Conservation (phyloP, 1,140 invertebrate species). For the Chionoecetes opilio region DNA sequence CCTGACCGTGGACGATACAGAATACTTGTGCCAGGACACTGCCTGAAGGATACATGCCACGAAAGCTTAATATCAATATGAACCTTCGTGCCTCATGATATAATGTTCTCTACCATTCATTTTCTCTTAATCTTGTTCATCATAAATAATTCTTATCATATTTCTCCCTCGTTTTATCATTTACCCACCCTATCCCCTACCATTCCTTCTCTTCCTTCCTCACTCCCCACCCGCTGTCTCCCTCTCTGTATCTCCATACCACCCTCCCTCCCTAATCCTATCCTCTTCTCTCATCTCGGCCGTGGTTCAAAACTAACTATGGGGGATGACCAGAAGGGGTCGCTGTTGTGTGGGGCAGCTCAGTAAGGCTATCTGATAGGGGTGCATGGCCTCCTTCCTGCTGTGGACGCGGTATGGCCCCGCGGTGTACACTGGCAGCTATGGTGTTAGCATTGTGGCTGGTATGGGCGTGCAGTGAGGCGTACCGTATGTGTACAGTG, state of each 20-base stretch:
- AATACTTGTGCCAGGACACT: too few relatives aligned
- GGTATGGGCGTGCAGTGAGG: conserved; percentile 13
- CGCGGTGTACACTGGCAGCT: conserved; percentile 2
- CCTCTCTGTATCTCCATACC: conserved; percentile 37
- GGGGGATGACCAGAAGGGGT: conserved; percentile 14
- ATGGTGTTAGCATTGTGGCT: conserved; percentile 9
- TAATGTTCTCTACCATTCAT: conserved; percentile 20
- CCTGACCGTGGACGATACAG: too few relatives aligned
- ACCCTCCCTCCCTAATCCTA: not conserved
- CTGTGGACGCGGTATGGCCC: not conserved
- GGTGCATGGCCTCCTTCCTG: conserved; percentile 13
- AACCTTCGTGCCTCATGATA: not conserved
- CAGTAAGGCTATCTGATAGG: conserved; percentile 35
- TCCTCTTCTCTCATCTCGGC: not conserved
- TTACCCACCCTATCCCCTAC: not conserved
- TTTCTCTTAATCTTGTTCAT: not conserved
- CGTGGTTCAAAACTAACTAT: conserved; percentile 37
- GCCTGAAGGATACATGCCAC: too few relatives aligned
- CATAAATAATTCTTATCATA: conserved; percentile 34
- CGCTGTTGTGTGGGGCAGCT: not conserved
- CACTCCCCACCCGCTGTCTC: not conserved
- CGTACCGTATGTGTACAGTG: conserved; percentile 7
- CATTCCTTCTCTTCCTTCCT: not conserved
- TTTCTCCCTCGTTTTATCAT: not conserved
- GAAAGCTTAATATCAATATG: too few relatives aligned